Base-by-base conservation (phyloP, 2,113 vertebrate genomes). In the Balaeniceps rex region DNA sequence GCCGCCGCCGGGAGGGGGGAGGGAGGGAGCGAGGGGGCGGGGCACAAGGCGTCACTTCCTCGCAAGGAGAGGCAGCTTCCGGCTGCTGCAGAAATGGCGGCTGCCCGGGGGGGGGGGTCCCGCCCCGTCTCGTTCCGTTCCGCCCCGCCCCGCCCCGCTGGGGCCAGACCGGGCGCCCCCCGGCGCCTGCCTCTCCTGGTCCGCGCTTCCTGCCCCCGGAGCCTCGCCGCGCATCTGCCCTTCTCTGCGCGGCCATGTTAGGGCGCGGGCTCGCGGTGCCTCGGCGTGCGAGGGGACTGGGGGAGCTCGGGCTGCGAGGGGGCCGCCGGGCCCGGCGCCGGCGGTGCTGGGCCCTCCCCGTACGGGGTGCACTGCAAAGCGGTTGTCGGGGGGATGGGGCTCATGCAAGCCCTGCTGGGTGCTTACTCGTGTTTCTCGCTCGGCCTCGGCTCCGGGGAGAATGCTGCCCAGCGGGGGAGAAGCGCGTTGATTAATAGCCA, bases 41-140 rank as follows among this genome's bases (percentile, higher is more conserved):
- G 85, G 80, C 77, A 40, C 31, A 4, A 4, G 28, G 10, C 98
- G 98, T 97, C 97, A 98, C 97, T 97, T 98, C 98, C 98, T 92
- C 82, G 24, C n/a, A 18, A 26, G 22, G 29, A n/a, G 10, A 19
- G 19, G 54, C 47, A 26, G 49, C 69, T 92, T 95, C 95, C 95
- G 93, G 21, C 29, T 4, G 38, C 19, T 4, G 19, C 36, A 38
- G 31, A 24, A 29, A 23, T 7, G 47, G 74, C 24, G 58, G 57
- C 76, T 6, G 46, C 42, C 17, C 8, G 28, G 2, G 19, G 18
- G 4, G 23, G 19, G 44, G 19, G 19, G 19, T 15, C 12, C 54
- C 29, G 29, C 5, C 25, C 29, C 19, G 38, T n/a, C n/a, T n/a
- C n/a, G n/a, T n/a, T n/a, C n/a, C n/a, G n/a, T n/a, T n/a, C n/a